phyloP scores from a whole-genome alignment of 2,113 vertebrate genomes.

The Uropsilus gracilis region DNA sequence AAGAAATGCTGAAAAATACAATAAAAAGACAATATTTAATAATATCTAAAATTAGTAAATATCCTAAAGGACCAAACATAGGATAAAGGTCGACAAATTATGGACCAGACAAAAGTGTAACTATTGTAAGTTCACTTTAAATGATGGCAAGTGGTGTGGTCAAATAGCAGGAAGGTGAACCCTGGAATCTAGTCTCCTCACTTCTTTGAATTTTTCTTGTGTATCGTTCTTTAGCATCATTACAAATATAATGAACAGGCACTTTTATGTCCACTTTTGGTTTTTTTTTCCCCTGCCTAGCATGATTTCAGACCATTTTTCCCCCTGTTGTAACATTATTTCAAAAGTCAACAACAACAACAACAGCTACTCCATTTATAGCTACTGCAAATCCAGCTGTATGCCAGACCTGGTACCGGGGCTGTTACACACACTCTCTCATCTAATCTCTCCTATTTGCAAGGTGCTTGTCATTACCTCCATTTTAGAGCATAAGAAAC shows the following conservation, averaged over 20 bases:
- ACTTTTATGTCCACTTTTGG: neutral
- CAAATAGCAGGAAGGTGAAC: neutral
- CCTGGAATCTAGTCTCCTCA: neutral
- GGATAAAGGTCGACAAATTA: neutral
- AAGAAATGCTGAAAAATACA: neutral
- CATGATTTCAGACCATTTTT: neutral
- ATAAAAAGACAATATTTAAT: neutral
- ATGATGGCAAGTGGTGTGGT: neutral
- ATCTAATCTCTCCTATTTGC: neutral
- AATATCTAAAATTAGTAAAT: conserved; percentile 57
- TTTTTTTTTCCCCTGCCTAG: neutral
- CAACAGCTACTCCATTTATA: neutral
- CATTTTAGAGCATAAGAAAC: conserved; percentile 1
- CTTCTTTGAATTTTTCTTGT: neutral
- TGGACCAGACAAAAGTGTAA: neutral
- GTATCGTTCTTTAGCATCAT: neutral
- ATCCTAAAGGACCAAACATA: conserved; percentile 27
- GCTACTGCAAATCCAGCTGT: neutral
- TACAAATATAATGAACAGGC: neutral
- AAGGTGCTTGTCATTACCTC: neutral
- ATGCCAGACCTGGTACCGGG: neutral
- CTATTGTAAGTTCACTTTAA: neutral
- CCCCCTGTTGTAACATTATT: neutral
- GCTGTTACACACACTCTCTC: neutral
- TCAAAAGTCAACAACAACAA: neutral